phyloP scores from a whole-genome alignment of 1,140 invertebrate species.

The Chironomus tepperi region DNA sequence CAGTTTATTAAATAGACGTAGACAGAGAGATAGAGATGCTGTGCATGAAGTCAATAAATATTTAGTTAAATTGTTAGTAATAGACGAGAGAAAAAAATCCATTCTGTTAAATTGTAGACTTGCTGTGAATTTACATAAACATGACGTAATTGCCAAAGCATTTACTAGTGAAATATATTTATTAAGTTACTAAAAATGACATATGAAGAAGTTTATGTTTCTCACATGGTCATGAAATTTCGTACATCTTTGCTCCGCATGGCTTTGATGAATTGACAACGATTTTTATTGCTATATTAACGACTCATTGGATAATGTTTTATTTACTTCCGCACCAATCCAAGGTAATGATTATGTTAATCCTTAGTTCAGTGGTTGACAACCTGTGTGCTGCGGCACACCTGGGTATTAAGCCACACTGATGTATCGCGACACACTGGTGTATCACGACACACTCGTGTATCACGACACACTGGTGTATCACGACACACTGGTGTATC shows the following conservation, averaged over 20 bases:
- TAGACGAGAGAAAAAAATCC: not conserved
- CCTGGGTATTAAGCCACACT: too few species aligned
- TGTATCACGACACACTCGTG: too few species aligned
- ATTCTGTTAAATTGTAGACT: not conserved
- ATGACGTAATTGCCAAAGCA: not conserved
- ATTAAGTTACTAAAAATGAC: not conserved
- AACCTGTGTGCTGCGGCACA: too few species aligned
- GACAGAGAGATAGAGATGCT: too few species aligned
- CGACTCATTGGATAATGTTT: not conserved
- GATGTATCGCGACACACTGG: too few species aligned
- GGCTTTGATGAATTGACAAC: not conserved
- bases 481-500: too few species aligned
- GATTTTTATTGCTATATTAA: not conserved
- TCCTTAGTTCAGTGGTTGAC: too few species aligned
- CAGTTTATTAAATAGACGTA: too few species aligned
- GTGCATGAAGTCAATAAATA: too few species aligned
- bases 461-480: too few species aligned
- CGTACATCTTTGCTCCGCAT: not conserved
- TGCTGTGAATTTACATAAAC: not conserved
- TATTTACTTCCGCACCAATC: not conserved
- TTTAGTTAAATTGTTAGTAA: not conserved
- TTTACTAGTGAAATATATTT: too few species aligned
- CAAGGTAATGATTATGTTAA: too few species aligned
- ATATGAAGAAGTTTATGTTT: not conserved
- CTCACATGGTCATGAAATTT: conserved; percentile 1